phyloP scores from a whole-genome alignment of 2,797 vertebrate species.

The Saxicola maurus region DNA sequence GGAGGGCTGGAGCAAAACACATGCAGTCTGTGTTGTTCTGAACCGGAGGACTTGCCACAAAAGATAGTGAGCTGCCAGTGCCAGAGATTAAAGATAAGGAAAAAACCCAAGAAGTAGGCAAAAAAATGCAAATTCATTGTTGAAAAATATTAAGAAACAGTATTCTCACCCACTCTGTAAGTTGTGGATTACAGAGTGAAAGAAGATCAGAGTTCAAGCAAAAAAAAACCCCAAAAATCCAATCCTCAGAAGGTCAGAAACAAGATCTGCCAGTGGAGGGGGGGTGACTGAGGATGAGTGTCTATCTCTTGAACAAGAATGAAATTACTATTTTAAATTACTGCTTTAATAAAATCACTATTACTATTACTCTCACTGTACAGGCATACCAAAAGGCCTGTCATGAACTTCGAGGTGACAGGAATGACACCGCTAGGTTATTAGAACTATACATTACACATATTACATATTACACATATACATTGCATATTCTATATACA shows the following conservation, averaged over 20 bases:
- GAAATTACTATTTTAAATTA: not conserved
- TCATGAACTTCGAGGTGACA: not conserved
- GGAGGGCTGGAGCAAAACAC: not conserved
- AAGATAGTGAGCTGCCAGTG: not conserved
- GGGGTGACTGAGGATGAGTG: not conserved
- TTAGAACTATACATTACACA: not conserved
- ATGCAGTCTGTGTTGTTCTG: not conserved
- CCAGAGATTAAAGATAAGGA: not conserved
- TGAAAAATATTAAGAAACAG: not conserved
- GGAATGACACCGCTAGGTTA: not conserved
- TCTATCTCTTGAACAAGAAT: not conserved
- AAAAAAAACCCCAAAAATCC: accelerated
- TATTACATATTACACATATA: not conserved
- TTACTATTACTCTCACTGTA: not conserved
- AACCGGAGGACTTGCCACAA: not conserved
- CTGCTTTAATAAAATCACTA: not conserved
- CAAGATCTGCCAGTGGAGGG: not conserved
- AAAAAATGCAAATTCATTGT: not conserved
- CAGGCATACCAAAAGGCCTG: not conserved
- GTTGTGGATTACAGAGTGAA: not conserved
- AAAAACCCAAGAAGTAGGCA: not conserved
- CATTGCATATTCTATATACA: not conserved
- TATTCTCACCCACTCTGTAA: not conserved
- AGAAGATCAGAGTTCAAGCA: not conserved
- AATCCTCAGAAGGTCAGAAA: not conserved